These are phyloP conservation scores for Tenrec ecaudatus DNA, from an alignment of 2,113 vertebrate species.

Conservation along the genomic window DNA sequence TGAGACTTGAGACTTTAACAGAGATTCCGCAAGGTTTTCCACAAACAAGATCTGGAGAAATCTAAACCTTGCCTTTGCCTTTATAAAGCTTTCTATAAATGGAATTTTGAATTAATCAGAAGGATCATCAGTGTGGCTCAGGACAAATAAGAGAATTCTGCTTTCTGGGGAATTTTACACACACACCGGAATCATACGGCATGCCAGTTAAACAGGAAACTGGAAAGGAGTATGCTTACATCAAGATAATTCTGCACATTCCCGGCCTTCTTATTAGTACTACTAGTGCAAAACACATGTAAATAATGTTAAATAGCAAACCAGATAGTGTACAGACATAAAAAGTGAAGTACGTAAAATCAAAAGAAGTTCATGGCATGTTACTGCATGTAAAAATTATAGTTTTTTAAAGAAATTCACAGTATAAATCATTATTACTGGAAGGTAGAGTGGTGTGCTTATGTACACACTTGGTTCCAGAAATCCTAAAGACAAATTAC, in stretches of 20 bases:
- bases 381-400: slow-evolving; percentile 1
- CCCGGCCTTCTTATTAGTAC: not conserved
- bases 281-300: slow-evolving; percentile 20
- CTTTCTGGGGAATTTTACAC: slow-evolving; percentile 45
- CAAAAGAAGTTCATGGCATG: not conserved
- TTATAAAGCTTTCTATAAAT: slow-evolving; percentile 65
- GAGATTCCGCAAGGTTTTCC: slow-evolving; percentile 67
- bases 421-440: not conserved
- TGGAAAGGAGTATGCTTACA: slow-evolving; percentile 13
- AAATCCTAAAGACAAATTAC: not conserved
- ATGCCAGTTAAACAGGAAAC: slow-evolving; percentile 41
- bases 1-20: slow-evolving; percentile 46
- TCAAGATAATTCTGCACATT: slow-evolving; percentile 49
- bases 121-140: slow-evolving; percentile 46
- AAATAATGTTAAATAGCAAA: slow-evolving; percentile 29
- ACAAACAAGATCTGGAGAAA: slow-evolving; percentile 68
- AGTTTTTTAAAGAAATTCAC: not conserved
- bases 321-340: not conserved
- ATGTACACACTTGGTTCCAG: not conserved
- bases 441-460: not conserved
- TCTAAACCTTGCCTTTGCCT: slow-evolving; percentile 52
- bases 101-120: slow-evolving; percentile 75
- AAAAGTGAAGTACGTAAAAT: not conserved
- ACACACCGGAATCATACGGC: slow-evolving; percentile 29
- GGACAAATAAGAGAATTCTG: slow-evolving; percentile 63